Base-by-base conservation (phyloP, 2,888 invertebrate genomes). In the Subacronicta megacephala region DNA sequence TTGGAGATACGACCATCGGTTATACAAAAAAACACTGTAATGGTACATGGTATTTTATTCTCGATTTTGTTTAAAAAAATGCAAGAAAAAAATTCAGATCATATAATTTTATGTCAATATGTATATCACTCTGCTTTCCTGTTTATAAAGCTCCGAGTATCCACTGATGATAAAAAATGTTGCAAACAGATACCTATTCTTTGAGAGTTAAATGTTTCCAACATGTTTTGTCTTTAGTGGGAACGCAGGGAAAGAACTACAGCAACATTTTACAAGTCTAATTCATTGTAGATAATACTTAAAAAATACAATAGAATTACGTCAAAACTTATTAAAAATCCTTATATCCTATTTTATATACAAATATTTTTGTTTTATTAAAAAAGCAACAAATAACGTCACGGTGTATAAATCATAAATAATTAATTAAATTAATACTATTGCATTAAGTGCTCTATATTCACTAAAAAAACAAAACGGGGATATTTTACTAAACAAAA, bases 351-450 rank as follows among this genome's bases (percentile, higher is more conserved):
- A 29, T 42, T 47, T 40, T 68, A 65, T 65, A 20, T 65, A 68
- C 68, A 65, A 38, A 20, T 42, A 10, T 7, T 16, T 18, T 18
- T 16, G 47, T 31, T 26, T 42, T 0, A 38, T 31, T 35, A 36
- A 6, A 40, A 10, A 15, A 29, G 16, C 18, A 36, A 44, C 38
- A 47, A 40, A 40, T 40, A 42, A 31, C 12, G 43, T 40, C 26
- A 43, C 17, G 1, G 31, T 12, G 9, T 45, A 29, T 42, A 61
- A n/a, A 12, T 15, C 7, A 46, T 60, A 53, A 45, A 70, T 55
- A 37, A 62, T 46, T 49, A 66, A 49, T 58, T 51, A 29, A 57
- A 60, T 49, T 60, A 65, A 52, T 38, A 63, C 38, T 62, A 69
- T 62, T 62, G 62, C 58, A 66, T 56, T 45, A 55, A 40, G 45